phyloP scores from a whole-genome alignment of 1,140 invertebrate genomes.

The Trachelipus rathkii region DNA sequence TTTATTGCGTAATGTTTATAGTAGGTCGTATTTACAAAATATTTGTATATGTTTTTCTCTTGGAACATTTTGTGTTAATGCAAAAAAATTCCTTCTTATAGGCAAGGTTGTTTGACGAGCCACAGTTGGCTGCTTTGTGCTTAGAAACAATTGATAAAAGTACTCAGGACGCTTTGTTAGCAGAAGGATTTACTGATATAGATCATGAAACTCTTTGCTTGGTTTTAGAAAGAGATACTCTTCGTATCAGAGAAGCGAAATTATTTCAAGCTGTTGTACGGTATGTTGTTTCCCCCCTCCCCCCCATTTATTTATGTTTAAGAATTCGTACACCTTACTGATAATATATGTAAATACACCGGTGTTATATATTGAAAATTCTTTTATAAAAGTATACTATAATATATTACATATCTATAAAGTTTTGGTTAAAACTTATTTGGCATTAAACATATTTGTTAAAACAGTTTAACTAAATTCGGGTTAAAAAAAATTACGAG shows the following conservation, averaged over 20 bases:
- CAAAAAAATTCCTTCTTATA: constrained; percentile 29
- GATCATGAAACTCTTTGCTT: constrained; percentile 75
- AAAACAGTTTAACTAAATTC: too few species aligned
- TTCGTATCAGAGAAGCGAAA: constrained; percentile 74
- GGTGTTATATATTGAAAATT: constrained; percentile 22
- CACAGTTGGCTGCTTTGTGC: constrained; percentile 70
- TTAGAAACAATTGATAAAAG: constrained; percentile 82
- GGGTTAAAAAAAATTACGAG: too few species aligned
- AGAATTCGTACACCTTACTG: too few species aligned
- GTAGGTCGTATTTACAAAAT: too few species aligned
- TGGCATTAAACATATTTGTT: too few species aligned
- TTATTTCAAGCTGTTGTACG: constrained; percentile 64
- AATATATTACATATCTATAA: neutral
- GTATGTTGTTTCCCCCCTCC: constrained; percentile 46
- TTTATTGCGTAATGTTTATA: too few species aligned
- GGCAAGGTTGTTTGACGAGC: constrained; percentile 76
- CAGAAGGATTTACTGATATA: constrained; percentile 83
- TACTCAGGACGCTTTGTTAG: constrained; percentile 71
- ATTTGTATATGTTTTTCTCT: too few species aligned
- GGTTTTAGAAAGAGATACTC: constrained; percentile 75
- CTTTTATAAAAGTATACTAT: neutral
- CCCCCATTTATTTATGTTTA: too few species aligned
- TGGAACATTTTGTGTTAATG: too few species aligned
- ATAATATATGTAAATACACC: neutral
- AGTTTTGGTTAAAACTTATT: too few species aligned